phyloP scores from a whole-genome alignment of 2,888 invertebrate genomes.

The Nemurella pictetii region DNA sequence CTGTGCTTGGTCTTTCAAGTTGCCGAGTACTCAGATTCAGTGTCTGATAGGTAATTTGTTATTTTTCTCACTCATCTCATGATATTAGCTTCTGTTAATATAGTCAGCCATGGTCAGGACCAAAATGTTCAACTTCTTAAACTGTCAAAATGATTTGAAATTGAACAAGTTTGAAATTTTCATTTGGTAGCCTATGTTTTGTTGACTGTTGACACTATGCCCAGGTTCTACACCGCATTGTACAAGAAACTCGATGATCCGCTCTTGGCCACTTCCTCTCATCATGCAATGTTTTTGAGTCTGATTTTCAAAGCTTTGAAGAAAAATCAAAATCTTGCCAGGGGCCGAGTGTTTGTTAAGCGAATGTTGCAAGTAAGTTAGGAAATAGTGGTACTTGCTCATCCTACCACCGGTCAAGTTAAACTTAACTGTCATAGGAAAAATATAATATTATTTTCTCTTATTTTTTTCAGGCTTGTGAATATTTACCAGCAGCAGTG shows the following conservation, averaged over 20 bases:
- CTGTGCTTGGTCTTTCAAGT: conserved; percentile 66
- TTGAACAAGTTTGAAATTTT: too few relatives aligned
- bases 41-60: conserved; percentile 60
- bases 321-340: conserved; percentile 69
- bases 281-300: conserved; percentile 80
- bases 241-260: conserved; percentile 85
- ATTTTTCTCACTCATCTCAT: background rate
- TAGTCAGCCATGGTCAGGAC: too few relatives aligned
- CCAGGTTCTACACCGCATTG: conserved; percentile 82
- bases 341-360: conserved; percentile 85
- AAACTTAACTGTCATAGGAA: too few relatives aligned
- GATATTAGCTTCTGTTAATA: too few relatives aligned
- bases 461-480: conserved; percentile 57
- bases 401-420: too few relatives aligned
- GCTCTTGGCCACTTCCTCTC: conserved; percentile 66
- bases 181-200: too few relatives aligned
- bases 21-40: conserved; percentile 56
- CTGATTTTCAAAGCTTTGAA: conserved; percentile 83
- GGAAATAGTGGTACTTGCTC: background rate
- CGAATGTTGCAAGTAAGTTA: conserved; percentile 68
- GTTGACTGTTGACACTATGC: too few relatives aligned
- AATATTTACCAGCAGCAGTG: conserved; percentile 74
- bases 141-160: too few relatives aligned
- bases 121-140: too few relatives aligned
- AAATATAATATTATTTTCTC: too few relatives aligned